Base-by-base conservation (phyloP, 2,888 invertebrate species). In the Lutraria lutraria region DNA sequence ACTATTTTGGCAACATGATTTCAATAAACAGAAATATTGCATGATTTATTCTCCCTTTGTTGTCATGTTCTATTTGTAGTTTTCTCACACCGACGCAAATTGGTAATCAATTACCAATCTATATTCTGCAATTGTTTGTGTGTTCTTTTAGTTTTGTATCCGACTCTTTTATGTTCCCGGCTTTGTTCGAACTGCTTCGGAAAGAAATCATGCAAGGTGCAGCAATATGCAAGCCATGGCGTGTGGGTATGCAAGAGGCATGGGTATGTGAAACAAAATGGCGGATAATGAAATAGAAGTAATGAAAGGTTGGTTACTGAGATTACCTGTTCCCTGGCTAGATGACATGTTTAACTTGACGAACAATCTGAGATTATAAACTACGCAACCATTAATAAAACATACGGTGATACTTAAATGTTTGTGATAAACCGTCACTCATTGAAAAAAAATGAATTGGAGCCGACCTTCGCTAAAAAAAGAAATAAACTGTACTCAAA, bases 401-500 rank as follows among this genome's bases (percentile, higher is more conserved):
- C 72, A 19, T 76, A 31, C 76, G 31, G 34, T 12, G 76, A 76
- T 76, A 76, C 34, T 34, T 76, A 34, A 8, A 34, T 31, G 76
- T 31, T 76, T 76, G 34, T 19, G 76, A 76, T 76, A 76, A 76
- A 34, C 31, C 19, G 25, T 16, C 76, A 3, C 34, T 76, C 31
- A 76, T 34, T 34, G 31, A 34, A 76, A 31, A 29, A 15, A 19
- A 76, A 76, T 76, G 76, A 76, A 76, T 76, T 6, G 31, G 15
- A n/a, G 25, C 21, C 63, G 63, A 68, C 63, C 63, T 68, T 25
- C n/a, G 25, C 25, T 25, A 68, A n/a, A 68, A 25, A 68, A 68
- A 25, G 63, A 68, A 21, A 68, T 68, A 25, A 68, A 68, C 63
- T 68, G 63, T 68, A 68, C 63, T 68, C 63, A 76, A 76, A 76